Percentiles rank a stretch among this genome's conserved stretches.
phyloP scores from a whole-genome alignment of 2,888 invertebrate genomes.

The Phengaris alcon region DNA sequence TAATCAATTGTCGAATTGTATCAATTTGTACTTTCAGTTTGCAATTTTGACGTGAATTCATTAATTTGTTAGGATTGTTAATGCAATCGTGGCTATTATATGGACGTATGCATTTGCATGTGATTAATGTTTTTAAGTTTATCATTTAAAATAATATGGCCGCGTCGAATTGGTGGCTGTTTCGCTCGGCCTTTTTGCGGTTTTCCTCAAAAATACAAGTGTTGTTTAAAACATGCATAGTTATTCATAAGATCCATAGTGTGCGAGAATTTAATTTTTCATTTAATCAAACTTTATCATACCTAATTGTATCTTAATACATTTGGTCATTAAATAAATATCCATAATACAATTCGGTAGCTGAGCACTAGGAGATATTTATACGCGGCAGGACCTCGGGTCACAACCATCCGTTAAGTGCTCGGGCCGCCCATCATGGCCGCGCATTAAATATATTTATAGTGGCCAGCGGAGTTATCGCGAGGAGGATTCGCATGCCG shows the following conservation, averaged over 20 bases:
- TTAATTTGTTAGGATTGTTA: constrained; percentile 61
- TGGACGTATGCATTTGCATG: constrained; percentile 33
- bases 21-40: constrained; percentile 72
- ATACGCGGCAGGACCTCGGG: constrained; percentile 31
- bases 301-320: background rate
- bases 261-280: background rate
- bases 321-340: background rate
- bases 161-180: background rate
- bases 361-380: constrained; percentile 27
- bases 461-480: constrained; percentile 77
- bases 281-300: constrained; percentile 1
- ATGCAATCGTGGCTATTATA: constrained; percentile 45
- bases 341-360: background rate
- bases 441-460: constrained; percentile 74
- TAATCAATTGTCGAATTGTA: constrained; percentile 76
- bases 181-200: constrained; percentile 10
- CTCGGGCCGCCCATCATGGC: constrained; percentile 52
- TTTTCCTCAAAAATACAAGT: background rate
- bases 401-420: constrained; percentile 47
- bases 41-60: constrained; percentile 72
- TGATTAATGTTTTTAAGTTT: constrained; percentile 28
- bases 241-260: background rate
- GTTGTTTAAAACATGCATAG: background rate
- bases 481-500: constrained; percentile 74
- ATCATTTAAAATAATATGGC: constrained; percentile 25